Base-by-base conservation (phyloP, 2,888 invertebrate genomes). In the Protophormia terraenovae region DNA sequence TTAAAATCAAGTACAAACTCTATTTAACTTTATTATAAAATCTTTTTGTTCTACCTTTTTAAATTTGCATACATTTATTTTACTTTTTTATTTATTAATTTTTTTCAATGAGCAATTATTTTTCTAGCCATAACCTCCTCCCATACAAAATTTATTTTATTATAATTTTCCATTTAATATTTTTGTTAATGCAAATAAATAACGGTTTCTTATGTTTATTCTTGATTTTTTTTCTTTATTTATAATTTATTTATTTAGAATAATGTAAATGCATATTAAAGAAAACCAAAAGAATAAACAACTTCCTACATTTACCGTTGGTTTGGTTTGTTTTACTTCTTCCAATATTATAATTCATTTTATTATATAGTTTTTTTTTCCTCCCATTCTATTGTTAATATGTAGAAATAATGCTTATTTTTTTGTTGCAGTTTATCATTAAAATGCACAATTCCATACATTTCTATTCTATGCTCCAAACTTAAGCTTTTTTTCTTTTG, bases 231-330 rank as follows among this genome's bases (percentile, higher is more conserved):
- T 24, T 50, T 53, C 7, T 24, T 45, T 64, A 35, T 50, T 62
- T 35, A 5, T 55, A 10, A 7, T 27, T n/a, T 47, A 72, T 41
- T 69, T 62, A 67, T 64, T 41, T 47, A 67, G 53, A 64, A 72
- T 64, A 66, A 64, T 45, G 3, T 22, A 22, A 22, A 16, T 16
- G 4, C 29, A 71, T 10, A 62, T 14, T 22, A 24, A 60, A 53
- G 22, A 29, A 32, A 73, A 16, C n/a, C 47, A 47, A 35, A 35
- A 62, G n/a, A 35, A n/a, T 35, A 50, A 71, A 64, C 41, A 62
- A 83, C 78, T 83, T 83, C 83, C 83, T 83, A 78, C 60, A 73
- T 73, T 66, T 35, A 78, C 83, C 60, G 83, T 83, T 76, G 45
- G 72, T 80, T 71, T 24, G 29, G 32, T 76, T 29, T 67, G n/a